Evolutionary conservation across 1,140 invertebrate species (phyloP).

Genomic region (Pteromalus puparum): DNA sequence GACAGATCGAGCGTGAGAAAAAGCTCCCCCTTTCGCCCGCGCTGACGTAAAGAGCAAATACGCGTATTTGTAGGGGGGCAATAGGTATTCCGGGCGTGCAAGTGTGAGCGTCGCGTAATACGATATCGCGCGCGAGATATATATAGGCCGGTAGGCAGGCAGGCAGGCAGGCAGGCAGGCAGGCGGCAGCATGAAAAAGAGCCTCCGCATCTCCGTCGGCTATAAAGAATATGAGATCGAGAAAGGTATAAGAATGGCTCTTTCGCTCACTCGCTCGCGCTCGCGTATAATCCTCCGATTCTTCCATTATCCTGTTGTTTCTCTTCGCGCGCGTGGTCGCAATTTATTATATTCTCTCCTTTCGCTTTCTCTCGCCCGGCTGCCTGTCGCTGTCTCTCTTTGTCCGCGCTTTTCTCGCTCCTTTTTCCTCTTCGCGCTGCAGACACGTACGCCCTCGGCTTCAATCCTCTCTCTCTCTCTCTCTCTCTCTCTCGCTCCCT

Average conservation of each 20-base stretch:
- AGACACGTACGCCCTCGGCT: neutral
- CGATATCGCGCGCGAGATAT: conserved; percentile 43
- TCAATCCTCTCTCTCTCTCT: neutral
- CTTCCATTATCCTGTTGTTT: conserved; percentile 69
- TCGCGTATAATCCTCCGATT: conserved; percentile 67
- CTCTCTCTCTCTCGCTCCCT: neutral
- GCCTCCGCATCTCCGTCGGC: conserved; percentile 43
- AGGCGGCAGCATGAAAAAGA: conserved; percentile 27
- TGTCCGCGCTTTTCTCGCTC: conserved; percentile 43
- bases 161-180: neutral
- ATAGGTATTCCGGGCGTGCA: conserved; percentile 36
- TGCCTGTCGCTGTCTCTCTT: conserved; percentile 22
- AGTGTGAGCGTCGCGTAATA: conserved; percentile 47
- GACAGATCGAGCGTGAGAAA: conserved; percentile 1
- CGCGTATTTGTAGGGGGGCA: neutral
- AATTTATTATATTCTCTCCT: conserved; percentile 67
- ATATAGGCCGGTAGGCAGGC: conserved; percentile 27
- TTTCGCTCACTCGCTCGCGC: conserved; percentile 58
- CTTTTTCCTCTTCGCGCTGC: conserved; percentile 43
- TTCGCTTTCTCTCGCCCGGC: neutral
- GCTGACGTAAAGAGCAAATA: conserved; percentile 27
- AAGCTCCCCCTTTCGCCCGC: neutral
- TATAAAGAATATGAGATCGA: conserved; percentile 61
- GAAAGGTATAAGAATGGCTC: conserved; percentile 60
- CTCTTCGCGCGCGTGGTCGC: conserved; percentile 58